phyloP scores from a whole-genome alignment of 2,113 vertebrate genomes.

The Rhadina sibilatrix region DNA sequence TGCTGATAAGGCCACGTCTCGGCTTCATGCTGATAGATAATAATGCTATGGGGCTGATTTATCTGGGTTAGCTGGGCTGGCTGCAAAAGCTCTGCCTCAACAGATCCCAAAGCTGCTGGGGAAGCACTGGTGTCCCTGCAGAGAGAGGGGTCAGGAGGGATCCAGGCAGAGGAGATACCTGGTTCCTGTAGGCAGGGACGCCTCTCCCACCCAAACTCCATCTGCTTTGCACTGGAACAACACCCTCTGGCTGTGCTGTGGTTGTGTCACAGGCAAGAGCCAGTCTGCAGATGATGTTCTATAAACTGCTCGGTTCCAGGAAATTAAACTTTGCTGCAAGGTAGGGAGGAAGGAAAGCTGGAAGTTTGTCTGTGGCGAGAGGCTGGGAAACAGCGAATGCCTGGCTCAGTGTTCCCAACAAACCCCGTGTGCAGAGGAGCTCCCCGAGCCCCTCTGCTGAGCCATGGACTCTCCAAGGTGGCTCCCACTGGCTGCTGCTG shows the following conservation, averaged over 20 bases:
- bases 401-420: neutral
- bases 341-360: neutral
- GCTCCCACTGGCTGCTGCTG: neutral
- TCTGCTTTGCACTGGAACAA: no score
- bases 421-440: neutral
- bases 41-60: neutral
- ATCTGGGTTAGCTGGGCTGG: neutral
- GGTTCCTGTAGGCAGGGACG: neutral
- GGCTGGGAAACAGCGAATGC: neutral
- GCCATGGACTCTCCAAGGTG: rapidly evolving
- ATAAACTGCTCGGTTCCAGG: neutral
- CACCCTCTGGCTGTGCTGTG: rapidly evolving
- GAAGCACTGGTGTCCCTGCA: neutral
- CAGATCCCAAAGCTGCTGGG: neutral
- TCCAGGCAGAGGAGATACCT: neutral
- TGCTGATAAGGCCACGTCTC: neutral
- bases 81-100: neutral
- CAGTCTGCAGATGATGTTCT: neutral
- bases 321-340: neutral
- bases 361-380: neutral
- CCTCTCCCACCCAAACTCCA: neutral
- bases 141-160: neutral
- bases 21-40: neutral
- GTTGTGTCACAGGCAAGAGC: neutral
- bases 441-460: rapidly evolving